Evolutionary conservation across 2,888 invertebrate species (phyloP).

Genomic region (Tridacna crocea): DNA sequence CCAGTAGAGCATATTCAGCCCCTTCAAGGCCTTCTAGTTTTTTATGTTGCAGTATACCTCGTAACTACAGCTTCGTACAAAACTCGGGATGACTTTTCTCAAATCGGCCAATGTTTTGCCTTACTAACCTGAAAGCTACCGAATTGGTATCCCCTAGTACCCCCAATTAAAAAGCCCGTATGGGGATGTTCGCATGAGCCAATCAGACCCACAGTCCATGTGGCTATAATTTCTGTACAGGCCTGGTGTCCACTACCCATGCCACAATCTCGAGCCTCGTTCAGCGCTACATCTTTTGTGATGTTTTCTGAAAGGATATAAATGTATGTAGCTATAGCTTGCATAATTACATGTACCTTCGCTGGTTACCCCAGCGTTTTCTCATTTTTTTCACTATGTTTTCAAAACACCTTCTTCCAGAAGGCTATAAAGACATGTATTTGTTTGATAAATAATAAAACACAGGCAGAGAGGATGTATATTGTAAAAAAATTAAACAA

Average conservation of each 20-base stretch:
- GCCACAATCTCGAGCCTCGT: background rate
- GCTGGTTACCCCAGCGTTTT: too few relatives aligned
- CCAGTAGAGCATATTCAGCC: too few relatives aligned
- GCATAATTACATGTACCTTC: background rate
- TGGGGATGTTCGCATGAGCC: conserved; percentile 53
- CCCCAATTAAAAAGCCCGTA: conserved; percentile 54
- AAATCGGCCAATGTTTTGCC: background rate
- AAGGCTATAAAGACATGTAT: background rate
- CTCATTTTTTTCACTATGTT: background rate
- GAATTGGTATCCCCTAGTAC: conserved; percentile 26
- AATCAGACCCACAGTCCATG: conserved; percentile 58
- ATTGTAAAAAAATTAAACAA: too few relatives aligned
- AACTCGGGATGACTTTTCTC: background rate
- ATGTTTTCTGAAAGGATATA: background rate
- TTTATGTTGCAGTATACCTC: too few relatives aligned
- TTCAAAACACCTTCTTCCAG: background rate
- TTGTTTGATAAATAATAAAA: background rate
- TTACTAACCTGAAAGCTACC: conserved; percentile 45
- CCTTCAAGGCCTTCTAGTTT: too few relatives aligned
- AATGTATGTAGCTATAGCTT: background rate
- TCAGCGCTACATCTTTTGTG: conserved; percentile 10
- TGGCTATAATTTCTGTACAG: conserved; percentile 40
- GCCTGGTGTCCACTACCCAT: conserved; percentile 24
- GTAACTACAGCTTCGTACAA: background rate
- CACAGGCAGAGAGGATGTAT: too few relatives aligned